phyloP scores from a whole-genome alignment of 35 echinoderm and acorn worm genomes.

The Apostichopus californicus region DNA sequence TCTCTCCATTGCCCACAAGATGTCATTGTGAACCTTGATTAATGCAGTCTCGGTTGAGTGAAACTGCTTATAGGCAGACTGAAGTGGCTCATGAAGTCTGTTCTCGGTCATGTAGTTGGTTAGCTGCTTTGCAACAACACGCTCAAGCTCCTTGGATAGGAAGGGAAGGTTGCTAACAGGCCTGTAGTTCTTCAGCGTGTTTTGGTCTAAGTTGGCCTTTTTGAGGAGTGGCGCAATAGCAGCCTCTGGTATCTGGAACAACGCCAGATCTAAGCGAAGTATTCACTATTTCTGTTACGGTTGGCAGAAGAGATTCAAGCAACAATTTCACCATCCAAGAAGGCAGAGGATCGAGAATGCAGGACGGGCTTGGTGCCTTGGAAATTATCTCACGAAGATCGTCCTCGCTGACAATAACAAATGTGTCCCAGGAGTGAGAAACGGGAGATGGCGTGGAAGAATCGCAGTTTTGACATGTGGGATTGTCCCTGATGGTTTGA shows the following conservation, averaged over 20 bases:
- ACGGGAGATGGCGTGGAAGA: background rate
- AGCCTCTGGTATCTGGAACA: conserved; percentile 6
- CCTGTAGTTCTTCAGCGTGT: conserved; percentile 57
- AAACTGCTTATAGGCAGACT: no score
- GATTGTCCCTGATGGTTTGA: conserved; percentile 36
- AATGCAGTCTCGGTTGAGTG: no score
- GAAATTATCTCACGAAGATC: conserved; percentile 32
- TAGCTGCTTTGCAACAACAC: conserved; percentile 50
- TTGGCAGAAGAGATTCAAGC: background rate
- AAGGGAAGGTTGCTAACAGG: conserved; percentile 51
- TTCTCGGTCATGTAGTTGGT: conserved; percentile 22
- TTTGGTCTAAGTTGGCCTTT: conserved; percentile 43
- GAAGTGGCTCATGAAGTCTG: no score
- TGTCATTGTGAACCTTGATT: conserved; percentile 1
- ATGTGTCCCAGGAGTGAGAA: background rate
- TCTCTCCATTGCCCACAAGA: no score
- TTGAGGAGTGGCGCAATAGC: conserved; percentile 55
- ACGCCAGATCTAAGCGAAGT: background rate
- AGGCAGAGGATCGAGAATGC: conserved; percentile 65
- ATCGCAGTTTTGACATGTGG: background rate
- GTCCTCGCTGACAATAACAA: conserved; percentile 1
- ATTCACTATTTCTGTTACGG: background rate
- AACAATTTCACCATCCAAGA: conserved; percentile 46
- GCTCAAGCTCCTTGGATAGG: conserved; percentile 51
- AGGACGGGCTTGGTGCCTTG: conserved; percentile 39